Evolutionary conservation across 2,888 invertebrate species (phyloP), one percentile per base, ranked within the genome.

Genomic region (Petrolisthes manimaculis): DNA sequence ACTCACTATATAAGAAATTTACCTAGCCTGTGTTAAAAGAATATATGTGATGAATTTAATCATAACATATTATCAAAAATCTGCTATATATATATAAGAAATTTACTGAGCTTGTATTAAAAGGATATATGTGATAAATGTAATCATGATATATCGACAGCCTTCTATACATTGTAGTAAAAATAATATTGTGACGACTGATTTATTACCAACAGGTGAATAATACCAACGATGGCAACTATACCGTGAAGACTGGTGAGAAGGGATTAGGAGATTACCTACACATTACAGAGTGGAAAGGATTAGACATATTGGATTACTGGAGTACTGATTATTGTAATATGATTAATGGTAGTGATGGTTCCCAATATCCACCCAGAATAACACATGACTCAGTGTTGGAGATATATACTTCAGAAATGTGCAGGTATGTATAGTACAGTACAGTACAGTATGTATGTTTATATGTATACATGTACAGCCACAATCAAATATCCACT

Each of bases 341-440:
- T 92, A 93, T 95, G 84, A 96, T 95, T 92, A 93, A 94, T 8
- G 98, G 98, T 0, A 97, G 97, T 0, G 98, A 98, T 92, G 96
- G 97, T 0, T 97, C 97, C 0, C 95, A 97, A 21, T 97, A 97
- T 93, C 95, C 97, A 0, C 97, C 97, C 0, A 96, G 96, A 92
- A 94, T 94, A 0, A 94, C 94, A 87, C 94, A 95, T 24, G 95
- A 96, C 81, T 95, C 96, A 4, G 95, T 95, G 3, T 86, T 93
- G 6, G 92, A 92, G 79, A 92, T 93, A 6, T 97, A 95, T 92
- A 95, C 96, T 0, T 95, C 95, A 0, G 97, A 97, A 93, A 92
- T 97, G 5, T 97, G 97, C 94, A 94, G 95, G 95, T 95, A 90
- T 92, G 78, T 37, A n/a, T 37, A 5, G 79, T 18, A 14, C 14